Base-by-base conservation (phyloP, 2,888 invertebrate genomes). In the Aleiodes testaceus region DNA sequence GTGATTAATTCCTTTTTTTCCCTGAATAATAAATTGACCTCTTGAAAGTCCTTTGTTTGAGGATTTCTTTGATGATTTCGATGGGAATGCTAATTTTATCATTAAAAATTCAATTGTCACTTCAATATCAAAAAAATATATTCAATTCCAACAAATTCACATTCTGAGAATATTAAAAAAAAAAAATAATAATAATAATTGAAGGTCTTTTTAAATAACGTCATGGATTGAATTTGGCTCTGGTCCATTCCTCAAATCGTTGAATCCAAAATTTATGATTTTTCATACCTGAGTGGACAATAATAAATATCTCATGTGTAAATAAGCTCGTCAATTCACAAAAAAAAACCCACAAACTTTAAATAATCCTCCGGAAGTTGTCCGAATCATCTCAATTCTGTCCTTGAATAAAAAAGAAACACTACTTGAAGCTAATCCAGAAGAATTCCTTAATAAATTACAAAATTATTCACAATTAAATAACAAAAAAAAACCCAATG, bases 271-370 rank as follows among this genome's bases (percentile, higher is more conserved):
- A 59, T 59, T 59, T 59, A 59, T 42, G 59, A 59, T 59, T 18
- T n/a, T 20, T 18, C 59, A 59, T 59, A 6, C 42, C 30, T 36
- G 12, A n/a, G 59, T 11, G 55, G 59, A 59, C 59, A 59, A 59
- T 59, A 59, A 59, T 59, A 59, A 59, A 59, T 59, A 42, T 59
- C 12, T 14, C 14, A 59, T 14, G 59, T 42, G 59, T 59, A 59
- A 59, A 59, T 59, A 59, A 42, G 30, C 42, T 42, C 16, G 6
- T 59, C 42, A 59, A 59, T 55, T 55, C 12, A 22, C 2, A 26
- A 12, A 30, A 14, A 11, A 55, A 22, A n/a, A 36, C 1, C 2
- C 9, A 9, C 12, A 22, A 30, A n/a, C 20, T 12, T 49, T 1
- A 49, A 49, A n/a, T 1, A 55, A 26, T n/a, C 14, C 36, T 55